A percentile compares a stretch with the other conserved stretches of the same genome.
Evolutionary conservation across 2,797 vertebrate species (phyloP).

Genomic region (Rhinichthys osculus): DNA sequence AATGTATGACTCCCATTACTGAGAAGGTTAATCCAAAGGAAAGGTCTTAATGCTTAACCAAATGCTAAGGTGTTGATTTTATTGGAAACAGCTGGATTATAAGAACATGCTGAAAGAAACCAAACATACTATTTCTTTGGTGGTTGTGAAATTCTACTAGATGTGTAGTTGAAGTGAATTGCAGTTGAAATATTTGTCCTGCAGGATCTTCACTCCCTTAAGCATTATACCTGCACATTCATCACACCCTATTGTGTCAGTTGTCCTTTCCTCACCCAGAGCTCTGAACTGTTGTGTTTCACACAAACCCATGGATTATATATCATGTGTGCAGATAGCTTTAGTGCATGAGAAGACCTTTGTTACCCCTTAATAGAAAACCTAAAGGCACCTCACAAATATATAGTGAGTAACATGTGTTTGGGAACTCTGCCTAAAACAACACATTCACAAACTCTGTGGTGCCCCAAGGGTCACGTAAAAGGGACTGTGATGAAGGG

Average conservation of each 20-base stretch:
- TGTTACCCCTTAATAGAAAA: slow-evolving; percentile 48
- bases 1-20: not conserved
- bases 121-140: slow-evolving; percentile 12
- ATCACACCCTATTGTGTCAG: slow-evolving; percentile 42
- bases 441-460: slow-evolving; percentile 61
- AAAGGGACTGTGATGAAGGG: slow-evolving; percentile 44
- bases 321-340: slow-evolving; percentile 49
- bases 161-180: slow-evolving; percentile 54
- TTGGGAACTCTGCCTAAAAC: slow-evolving; percentile 62
- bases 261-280: slow-evolving; percentile 41
- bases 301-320: slow-evolving; percentile 39
- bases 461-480: slow-evolving; percentile 56
- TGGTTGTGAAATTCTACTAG: slow-evolving; percentile 41
- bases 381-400: slow-evolving; percentile 52
- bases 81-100: slow-evolving; percentile 40
- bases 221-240: slow-evolving; percentile 43
- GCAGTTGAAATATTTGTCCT: slow-evolving; percentile 44
- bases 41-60: slow-evolving; percentile 1
- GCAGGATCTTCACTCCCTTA: slow-evolving; percentile 18
- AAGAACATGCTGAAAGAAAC: slow-evolving; percentile 40
- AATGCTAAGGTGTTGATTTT: slow-evolving; percentile 49
- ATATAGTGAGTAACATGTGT: slow-evolving; percentile 59
- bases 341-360: slow-evolving; percentile 44
- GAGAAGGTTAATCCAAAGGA: slow-evolving; percentile 16
- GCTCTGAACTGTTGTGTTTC: slow-evolving; percentile 45